Conservation (phyloP, 2,797 vertebrate species). For the Chelonia mydas region DNA sequence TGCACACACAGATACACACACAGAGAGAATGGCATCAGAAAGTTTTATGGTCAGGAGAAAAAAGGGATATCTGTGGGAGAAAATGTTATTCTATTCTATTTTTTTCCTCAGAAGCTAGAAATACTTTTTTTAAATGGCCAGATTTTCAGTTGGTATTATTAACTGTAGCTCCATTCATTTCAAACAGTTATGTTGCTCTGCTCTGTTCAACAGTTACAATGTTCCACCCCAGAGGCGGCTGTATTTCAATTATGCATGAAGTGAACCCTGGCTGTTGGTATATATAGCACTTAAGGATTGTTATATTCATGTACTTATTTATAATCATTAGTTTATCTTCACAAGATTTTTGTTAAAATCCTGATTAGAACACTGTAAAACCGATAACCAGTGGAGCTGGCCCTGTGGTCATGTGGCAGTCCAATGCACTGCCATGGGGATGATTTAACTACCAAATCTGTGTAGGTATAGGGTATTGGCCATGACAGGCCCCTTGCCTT, state of each 20-base stretch:
- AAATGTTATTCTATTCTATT: background rate
- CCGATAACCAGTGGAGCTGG: background rate
- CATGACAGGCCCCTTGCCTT: background rate
- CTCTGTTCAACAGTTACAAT: background rate
- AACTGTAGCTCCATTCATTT: accelerated
- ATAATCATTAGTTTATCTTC: background rate
- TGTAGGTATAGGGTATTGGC: background rate
- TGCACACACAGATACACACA: background rate
- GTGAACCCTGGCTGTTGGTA: background rate
- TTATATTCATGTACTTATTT: background rate
- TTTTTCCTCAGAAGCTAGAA: slow-evolving; percentile 21
- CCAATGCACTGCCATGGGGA: background rate
- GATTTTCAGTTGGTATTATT: background rate
- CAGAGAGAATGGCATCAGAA: background rate
- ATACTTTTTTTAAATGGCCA: background rate
- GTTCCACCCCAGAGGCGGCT: background rate
- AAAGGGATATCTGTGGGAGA: slow-evolving; percentile 25
- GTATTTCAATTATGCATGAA: background rate
- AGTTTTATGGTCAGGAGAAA: background rate
- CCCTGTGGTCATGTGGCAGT: background rate
- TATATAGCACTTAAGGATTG: background rate
- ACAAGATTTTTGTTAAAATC: background rate
- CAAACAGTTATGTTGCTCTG: background rate
- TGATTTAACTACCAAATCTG: background rate
- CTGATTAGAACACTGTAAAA: background rate